phyloP scores from a whole-genome alignment of 2,888 invertebrate genomes.

The Geophilus truncorum region DNA sequence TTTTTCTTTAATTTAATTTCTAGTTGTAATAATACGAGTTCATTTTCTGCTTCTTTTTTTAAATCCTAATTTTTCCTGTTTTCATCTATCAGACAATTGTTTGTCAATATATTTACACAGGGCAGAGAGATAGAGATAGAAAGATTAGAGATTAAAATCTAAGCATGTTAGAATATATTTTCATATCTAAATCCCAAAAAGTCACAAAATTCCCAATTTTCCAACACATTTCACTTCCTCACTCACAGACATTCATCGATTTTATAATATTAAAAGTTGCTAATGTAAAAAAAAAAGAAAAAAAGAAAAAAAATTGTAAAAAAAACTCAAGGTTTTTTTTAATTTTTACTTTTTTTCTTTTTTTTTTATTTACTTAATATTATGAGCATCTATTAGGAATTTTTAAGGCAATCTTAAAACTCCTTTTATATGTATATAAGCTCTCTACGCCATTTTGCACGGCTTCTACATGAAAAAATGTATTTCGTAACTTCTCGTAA shows the following conservation, averaged over 20 bases:
- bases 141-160: neutral
- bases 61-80: neutral
- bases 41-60: neutral
- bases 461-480: neutral
- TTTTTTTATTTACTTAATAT: neutral
- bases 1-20: neutral
- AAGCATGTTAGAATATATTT: neutral
- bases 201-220: neutral
- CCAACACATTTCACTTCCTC: neutral
- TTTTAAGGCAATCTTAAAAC: neutral
- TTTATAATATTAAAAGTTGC: neutral
- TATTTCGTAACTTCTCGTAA: neutral
- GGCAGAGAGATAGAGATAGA: neutral
- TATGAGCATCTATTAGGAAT: constrained; percentile 4
- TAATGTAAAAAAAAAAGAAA: neutral
- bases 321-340: neutral
- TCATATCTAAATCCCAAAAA: neutral
- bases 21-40: neutral
- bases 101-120: neutral
- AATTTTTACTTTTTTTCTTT: neutral
- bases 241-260: neutral
- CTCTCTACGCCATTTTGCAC: neutral
- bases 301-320: neutral
- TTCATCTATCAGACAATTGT: neutral
- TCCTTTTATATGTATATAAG: neutral